A percentile compares a stretch with the other conserved stretches of the same genome.
Evolutionary conservation across 2,113 vertebrate genomes (phyloP).

Genomic region (Dasyprocta punctata): DNA sequence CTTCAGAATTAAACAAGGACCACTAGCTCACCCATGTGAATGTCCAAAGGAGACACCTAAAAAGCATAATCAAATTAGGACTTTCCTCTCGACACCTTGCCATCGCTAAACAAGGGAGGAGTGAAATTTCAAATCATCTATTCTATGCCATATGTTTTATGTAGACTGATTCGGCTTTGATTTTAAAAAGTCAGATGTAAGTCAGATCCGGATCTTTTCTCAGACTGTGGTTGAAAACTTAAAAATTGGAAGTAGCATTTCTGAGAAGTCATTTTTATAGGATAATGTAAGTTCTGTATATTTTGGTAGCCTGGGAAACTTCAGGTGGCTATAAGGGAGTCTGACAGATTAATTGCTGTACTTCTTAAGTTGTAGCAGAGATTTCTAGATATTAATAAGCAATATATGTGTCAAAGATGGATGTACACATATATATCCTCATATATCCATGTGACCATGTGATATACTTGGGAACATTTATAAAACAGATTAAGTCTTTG

Average conservation of each 20-base stretch:
- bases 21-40: not conserved
- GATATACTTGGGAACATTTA: conserved; percentile 32
- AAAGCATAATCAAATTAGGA: not conserved
- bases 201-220: not conserved
- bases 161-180: not conserved
- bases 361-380: conserved; percentile 2
- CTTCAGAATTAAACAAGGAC: not conserved
- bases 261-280: conserved; percentile 9
- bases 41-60: accelerated
- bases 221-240: conserved; percentile 36
- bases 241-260: not conserved
- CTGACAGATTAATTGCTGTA: conserved; percentile 39
- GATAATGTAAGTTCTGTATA: not conserved
- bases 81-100: not conserved
- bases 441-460: not conserved
- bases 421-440: not conserved
- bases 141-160: not conserved
- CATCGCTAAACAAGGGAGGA: not conserved
- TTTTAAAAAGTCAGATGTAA: conserved; percentile 42
- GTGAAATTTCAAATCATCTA: not conserved
- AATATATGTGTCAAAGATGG: not conserved
- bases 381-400: conserved; percentile 49
- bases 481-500: conserved; percentile 75
- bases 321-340: conserved; percentile 55
- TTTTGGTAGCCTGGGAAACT: conserved; percentile 42